phyloP scores from a whole-genome alignment of 2,113 vertebrate genomes.

The Benitochromis conjunctus region DNA sequence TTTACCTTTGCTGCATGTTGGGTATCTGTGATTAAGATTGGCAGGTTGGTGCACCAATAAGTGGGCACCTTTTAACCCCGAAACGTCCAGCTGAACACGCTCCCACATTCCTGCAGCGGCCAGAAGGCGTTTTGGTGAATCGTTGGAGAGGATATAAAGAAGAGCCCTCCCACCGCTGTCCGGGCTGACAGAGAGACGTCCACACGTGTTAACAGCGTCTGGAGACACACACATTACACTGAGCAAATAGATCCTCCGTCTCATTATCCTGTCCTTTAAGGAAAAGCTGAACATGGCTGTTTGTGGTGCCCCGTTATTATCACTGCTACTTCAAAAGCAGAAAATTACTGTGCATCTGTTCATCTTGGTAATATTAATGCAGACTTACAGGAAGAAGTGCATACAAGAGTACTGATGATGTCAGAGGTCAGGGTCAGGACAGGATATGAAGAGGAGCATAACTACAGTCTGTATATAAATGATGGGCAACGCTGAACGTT shows the following conservation, averaged over 20 bases:
- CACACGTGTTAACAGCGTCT: constrained; percentile 55
- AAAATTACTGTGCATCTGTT: not conserved
- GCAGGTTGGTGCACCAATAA: constrained; percentile 44
- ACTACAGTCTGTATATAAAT: fast-evolving
- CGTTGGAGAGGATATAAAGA: not conserved
- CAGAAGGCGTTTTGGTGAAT: not conserved
- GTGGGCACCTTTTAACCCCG: not conserved
- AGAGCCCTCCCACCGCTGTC: not conserved
- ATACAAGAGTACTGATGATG: not conserved
- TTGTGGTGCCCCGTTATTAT: constrained; percentile 65
- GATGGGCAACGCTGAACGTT: not conserved
- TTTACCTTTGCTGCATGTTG: constrained; percentile 65
- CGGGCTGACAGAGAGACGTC: constrained; percentile 19
- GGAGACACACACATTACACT: constrained; percentile 73
- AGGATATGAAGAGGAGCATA: not conserved
- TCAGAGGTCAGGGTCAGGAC: not conserved
- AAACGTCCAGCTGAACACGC: not conserved
- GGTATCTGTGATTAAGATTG: constrained; percentile 60
- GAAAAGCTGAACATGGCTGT: constrained; percentile 59
- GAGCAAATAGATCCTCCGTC: constrained; percentile 75
- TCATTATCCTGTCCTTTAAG: constrained; percentile 79
- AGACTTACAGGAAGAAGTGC: not conserved
- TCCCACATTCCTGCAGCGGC: not conserved
- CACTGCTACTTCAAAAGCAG: constrained; percentile 45
- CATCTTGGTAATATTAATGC: not conserved